Percentiles rank a stretch among this genome's conserved stretches.
These are phyloP conservation scores for Fragum fragum DNA, from an alignment of 2,888 invertebrate species.

Conservation along the genomic window DNA sequence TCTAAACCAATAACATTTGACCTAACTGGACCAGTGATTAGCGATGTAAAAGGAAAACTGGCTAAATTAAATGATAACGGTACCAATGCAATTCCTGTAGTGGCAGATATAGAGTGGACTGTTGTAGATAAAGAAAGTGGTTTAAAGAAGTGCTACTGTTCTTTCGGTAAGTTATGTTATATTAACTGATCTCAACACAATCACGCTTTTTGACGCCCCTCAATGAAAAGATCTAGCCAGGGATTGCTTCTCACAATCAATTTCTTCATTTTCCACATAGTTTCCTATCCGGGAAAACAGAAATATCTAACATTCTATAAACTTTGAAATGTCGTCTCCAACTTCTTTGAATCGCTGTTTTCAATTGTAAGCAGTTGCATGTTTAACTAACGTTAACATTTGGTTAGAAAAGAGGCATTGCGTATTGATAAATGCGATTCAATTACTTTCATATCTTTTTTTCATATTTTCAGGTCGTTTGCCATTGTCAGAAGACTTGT, in stretches of 20 bases:
- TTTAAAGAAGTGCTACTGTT: conserved; percentile 32
- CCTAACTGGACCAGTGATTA: conserved; percentile 59
- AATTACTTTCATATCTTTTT: no score
- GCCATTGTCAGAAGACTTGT: conserved; percentile 11
- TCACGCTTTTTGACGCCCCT: no score
- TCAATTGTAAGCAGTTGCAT: not conserved
- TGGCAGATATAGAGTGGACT: conserved; percentile 34
- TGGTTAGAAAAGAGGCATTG: no score
- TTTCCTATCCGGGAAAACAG: no score
- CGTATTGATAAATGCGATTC: no score
- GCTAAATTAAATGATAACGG: not conserved
- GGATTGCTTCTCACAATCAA: no score
- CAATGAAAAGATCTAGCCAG: not conserved
- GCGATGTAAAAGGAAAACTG: not conserved
- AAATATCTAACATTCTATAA: no score
- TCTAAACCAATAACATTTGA: conserved; percentile 60
- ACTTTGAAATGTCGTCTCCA: no score
- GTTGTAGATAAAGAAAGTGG: conserved; percentile 45
- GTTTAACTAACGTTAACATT: not conserved
- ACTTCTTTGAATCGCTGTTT: not conserved
- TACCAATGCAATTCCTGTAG: not conserved
- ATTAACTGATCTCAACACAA: no score
- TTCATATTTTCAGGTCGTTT: conserved; percentile 26
- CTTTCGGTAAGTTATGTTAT: conserved; percentile 40
- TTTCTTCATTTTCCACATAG: no score